phyloP scores from a whole-genome alignment of 1,140 invertebrate genomes.

The Magallana gigas region DNA sequence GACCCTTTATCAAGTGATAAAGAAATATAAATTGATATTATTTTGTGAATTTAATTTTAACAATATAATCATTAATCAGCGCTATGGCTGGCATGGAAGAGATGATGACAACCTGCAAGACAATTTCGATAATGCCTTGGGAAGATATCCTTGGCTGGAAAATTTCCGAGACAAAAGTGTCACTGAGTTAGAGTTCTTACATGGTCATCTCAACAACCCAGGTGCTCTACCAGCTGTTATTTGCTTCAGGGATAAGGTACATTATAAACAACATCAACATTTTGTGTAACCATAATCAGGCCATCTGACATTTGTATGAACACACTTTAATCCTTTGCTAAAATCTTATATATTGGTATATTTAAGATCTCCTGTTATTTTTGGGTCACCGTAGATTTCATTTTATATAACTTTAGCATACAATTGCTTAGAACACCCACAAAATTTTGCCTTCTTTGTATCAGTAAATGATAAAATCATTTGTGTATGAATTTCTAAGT shows the following conservation, averaged over 20 bases:
- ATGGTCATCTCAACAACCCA: conserved; percentile 74
- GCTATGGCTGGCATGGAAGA: conserved; percentile 76
- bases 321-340: too few species aligned
- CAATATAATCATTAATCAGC: conserved; percentile 53
- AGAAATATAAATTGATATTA: too few species aligned
- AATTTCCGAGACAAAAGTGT: conserved; percentile 72
- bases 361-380: too few species aligned
- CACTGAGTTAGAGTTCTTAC: conserved; percentile 75
- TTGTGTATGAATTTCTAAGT: conserved; percentile 43
- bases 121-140: conserved; percentile 74
- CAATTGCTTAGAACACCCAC: too few species aligned
- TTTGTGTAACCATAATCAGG: too few species aligned
- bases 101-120: conserved; percentile 69
- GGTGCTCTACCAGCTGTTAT: conserved; percentile 70
- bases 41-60: conserved; percentile 10
- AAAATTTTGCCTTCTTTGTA: too few species aligned
- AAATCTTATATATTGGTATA: too few species aligned
- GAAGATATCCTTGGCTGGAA: conserved; percentile 71
- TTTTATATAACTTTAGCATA: too few species aligned
- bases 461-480: neutral
- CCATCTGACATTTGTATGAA: too few species aligned
- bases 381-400: too few species aligned
- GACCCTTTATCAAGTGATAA: too few species aligned
- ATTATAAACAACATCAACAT: neutral
- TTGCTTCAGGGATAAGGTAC: conserved; percentile 75